Percentiles rank a stretch among this genome's conserved stretches.
Evolutionary conservation across 2,113 vertebrate species (phyloP).

Genomic region (Leptobrachium leishanense): DNA sequence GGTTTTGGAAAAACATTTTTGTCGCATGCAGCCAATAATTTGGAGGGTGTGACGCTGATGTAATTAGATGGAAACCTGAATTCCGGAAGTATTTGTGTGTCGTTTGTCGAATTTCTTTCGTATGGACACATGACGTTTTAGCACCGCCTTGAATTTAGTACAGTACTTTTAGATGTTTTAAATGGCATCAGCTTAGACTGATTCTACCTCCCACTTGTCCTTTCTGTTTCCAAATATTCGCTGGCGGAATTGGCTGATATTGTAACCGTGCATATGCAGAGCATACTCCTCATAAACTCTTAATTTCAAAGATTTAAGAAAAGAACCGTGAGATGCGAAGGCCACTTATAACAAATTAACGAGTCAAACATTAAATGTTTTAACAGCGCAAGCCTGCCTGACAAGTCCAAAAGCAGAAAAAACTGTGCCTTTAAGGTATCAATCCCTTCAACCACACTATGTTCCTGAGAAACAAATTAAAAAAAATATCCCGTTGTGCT

Average conservation of each 20-base stretch:
- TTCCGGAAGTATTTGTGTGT: no score
- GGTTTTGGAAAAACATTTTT: no score
- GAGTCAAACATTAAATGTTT: conserved; percentile 28
- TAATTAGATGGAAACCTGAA: no score
- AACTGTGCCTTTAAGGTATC: conserved; percentile 12
- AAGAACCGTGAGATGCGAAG: neutral
- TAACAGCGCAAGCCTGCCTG: conserved; percentile 1
- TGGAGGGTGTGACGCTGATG: no score
- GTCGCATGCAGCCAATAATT: no score
- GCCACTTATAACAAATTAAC: conserved; percentile 2
- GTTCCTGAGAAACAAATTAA: conserved; percentile 42
- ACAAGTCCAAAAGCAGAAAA: conserved; percentile 15
- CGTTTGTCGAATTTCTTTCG: no score
- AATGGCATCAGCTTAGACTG: no score
- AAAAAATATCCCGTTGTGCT: conserved; percentile 40
- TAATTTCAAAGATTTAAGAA: neutral
- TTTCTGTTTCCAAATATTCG: neutral
- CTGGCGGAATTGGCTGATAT: neutral
- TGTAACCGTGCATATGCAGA: neutral
- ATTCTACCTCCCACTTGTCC: neutral
- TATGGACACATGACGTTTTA: no score
- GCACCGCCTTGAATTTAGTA: no score
- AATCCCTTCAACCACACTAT: conserved; percentile 11
- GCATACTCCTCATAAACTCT: neutral
- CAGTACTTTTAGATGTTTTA: no score